Evolutionary conservation across 1,140 invertebrate genomes (phyloP).

Genomic region (Papilio machaon): DNA sequence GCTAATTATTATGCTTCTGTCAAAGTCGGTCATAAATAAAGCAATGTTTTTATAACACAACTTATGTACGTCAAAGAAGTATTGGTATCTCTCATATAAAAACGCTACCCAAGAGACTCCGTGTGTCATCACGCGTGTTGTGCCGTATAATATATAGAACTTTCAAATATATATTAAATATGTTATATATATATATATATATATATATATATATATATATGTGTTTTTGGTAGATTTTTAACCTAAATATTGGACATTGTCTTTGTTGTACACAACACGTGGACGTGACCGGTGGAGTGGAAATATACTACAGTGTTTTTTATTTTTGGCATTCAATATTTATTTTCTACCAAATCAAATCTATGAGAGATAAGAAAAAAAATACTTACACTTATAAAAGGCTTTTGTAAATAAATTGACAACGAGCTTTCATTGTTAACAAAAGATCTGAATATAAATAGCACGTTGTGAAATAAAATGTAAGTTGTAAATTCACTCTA

Average conservation of each 20-base stretch:
- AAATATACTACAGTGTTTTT: too few relatives aligned
- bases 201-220: too few relatives aligned
- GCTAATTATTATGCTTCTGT: not conserved
- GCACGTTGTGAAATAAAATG: not conserved
- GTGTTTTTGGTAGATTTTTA: too few relatives aligned
- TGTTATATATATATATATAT: too few relatives aligned
- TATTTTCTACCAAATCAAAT: not conserved
- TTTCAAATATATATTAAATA: too few relatives aligned
- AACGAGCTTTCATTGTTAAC: not conserved
- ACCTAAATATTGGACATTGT: too few relatives aligned
- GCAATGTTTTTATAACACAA: not conserved
- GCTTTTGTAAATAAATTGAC: not conserved
- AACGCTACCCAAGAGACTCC: too few relatives aligned
- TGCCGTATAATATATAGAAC: too few relatives aligned
- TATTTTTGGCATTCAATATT: not conserved
- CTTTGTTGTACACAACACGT: too few relatives aligned
- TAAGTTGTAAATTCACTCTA: constrained; percentile 3
- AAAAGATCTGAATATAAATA: not conserved
- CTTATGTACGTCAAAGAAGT: not conserved
- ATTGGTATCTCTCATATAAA: not conserved
- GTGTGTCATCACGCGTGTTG: too few relatives aligned
- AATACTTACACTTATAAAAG: not conserved
- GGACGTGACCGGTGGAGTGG: too few relatives aligned
- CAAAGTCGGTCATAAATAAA: not conserved
- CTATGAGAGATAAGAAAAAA: not conserved